Conservation (phyloP, 1,140 invertebrate genomes). For the Pseudomyrmex gracilis region DNA sequence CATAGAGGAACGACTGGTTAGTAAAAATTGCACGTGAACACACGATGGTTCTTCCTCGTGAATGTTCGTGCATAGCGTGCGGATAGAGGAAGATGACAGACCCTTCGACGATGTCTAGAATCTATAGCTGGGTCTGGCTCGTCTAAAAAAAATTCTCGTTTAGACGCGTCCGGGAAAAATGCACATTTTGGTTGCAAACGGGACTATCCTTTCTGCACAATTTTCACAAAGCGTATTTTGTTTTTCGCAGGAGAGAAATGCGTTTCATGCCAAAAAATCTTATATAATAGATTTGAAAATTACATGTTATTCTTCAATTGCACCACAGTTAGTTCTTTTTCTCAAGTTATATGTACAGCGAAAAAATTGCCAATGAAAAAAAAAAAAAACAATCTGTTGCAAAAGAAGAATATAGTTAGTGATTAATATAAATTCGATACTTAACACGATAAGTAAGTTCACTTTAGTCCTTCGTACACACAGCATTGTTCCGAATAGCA, state of each 20-base stretch:
- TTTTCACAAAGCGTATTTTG: constrained; percentile 13
- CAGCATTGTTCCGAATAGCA: background rate
- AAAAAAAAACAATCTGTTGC: constrained; percentile 8
- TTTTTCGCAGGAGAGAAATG: background rate
- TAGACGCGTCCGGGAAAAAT: background rate
- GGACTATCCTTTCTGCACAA: background rate
- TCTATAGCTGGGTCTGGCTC: constrained; percentile 35
- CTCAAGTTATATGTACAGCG: constrained; percentile 19
- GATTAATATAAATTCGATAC: constrained; percentile 20
- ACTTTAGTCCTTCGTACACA: background rate
- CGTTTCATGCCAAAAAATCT: constrained; percentile 32
- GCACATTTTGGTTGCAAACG: background rate
- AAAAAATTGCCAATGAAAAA: constrained; percentile 2
- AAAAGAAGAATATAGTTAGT: constrained; percentile 4
- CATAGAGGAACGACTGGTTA: constrained; percentile 51
- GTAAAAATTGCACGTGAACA: constrained; percentile 13
- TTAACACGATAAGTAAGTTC: background rate
- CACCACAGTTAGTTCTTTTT: constrained; percentile 14
- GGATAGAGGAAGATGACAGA: constrained; percentile 16
- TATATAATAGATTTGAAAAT: background rate
- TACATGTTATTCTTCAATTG: constrained; percentile 14
- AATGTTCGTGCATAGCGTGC: constrained; percentile 49
- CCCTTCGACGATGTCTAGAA: constrained; percentile 26
- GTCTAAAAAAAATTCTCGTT: constrained; percentile 20
- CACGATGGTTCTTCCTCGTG: constrained; percentile 22